Conservation (phyloP, 2,888 invertebrate species). For the Drepana falcataria region DNA sequence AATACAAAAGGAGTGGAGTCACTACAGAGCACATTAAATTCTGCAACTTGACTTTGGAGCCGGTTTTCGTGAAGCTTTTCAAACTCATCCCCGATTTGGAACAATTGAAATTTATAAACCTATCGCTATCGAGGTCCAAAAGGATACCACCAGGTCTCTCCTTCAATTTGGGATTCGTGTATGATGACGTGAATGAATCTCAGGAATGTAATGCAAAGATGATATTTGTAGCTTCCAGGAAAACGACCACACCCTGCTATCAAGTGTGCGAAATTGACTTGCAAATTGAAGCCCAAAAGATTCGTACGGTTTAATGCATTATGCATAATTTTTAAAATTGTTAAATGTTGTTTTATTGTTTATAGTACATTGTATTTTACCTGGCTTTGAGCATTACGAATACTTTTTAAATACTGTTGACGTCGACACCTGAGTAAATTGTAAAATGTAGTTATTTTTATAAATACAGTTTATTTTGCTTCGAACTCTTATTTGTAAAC, state of each 20-base stretch:
- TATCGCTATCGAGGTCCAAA: slow-evolving; percentile 50
- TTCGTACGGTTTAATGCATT: slow-evolving; percentile 20
- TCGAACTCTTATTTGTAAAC: too few species aligned
- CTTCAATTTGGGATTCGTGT: slow-evolving; percentile 54
- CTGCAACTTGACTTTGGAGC: slow-evolving; percentile 55
- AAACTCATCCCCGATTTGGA: slow-evolving; percentile 60
- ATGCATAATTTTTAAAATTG: not conserved
- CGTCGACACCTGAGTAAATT: not conserved
- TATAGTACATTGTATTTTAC: too few species aligned
- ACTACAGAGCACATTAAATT: slow-evolving; percentile 57
- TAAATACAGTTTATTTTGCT: too few species aligned
- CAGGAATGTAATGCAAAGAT: slow-evolving; percentile 47
- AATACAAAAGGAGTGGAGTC: slow-evolving; percentile 51
- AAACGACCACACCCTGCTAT: slow-evolving; percentile 63
- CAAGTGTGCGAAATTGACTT: slow-evolving; percentile 67
- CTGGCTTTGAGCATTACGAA: slow-evolving; percentile 6
- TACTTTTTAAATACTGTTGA: too few species aligned
- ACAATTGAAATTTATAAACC: slow-evolving; percentile 58
- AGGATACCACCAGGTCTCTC: slow-evolving; percentile 64
- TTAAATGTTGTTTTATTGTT: too few species aligned
- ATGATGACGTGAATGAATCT: slow-evolving; percentile 59
- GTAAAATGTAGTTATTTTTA: not conserved
- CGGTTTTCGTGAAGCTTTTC: slow-evolving; percentile 60
- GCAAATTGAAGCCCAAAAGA: slow-evolving; percentile 43
- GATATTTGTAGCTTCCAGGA: slow-evolving; percentile 63